Base-by-base conservation (phyloP, 2,888 invertebrate species). In the Aleiodes testaceus region DNA sequence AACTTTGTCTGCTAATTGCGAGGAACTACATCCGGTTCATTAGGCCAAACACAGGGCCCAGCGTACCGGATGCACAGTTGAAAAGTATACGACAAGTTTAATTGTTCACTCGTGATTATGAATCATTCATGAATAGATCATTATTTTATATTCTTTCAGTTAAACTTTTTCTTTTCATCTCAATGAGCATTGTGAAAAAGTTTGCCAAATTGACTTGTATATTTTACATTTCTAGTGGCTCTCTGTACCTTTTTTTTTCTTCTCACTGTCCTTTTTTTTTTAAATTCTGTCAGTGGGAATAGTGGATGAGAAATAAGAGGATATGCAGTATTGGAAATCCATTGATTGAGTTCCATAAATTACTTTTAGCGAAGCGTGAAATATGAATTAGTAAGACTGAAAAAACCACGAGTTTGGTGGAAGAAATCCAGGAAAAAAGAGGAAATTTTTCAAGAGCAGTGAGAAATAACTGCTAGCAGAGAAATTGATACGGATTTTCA, bases 1-100 rank as follows among this genome's bases (percentile, higher is more conserved):
- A 67, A 67, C 45, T 67, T 67, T 67, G 67, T 67, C 55, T 30
- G 26, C 67, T 67, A 67, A 67, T 67, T 67, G 67, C 55, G 55
- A 67, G 55, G 47, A 67, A 55, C 55, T 55, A 45, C 45, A 47
- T 67, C 55, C 18, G 55, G 55, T 67, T 67, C 67, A 55, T 55
- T 67, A 67, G 45, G 63, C 22, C 63, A 44, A 55, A 18, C 20
- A 20, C 45, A 67, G 26, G 26, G 36, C 26, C 30, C 14, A 18
- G 47, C 3, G 14, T 47, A 45, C 50, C 66, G 20, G 45, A 67
- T 47, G 55, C 55, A 55, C 45, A 44, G 45, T 26, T 55, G 22
- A 30, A 47, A 55, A 55, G 44, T 55, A 14, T 45, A 67, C 45
- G 66, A 55, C 67, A 67, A 55, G 55, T 45, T 22, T 67, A 67